Evolutionary conservation across 1,140 invertebrate species (phyloP), one percentile per base, ranked within the genome.

Genomic region (Temnothorax nylanderi): DNA sequence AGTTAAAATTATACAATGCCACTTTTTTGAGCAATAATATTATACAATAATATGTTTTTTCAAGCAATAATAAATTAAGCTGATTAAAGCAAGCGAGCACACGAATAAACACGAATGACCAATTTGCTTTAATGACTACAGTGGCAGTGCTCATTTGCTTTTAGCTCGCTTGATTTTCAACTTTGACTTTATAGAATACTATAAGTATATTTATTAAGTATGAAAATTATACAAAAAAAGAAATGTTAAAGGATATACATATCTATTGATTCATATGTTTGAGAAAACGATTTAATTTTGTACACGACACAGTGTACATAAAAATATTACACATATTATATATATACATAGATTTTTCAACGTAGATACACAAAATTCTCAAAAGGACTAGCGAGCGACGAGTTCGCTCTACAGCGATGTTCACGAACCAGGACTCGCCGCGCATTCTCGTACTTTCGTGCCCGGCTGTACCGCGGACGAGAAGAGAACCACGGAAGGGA

Each of bases 401-500:
- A 21, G 41, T 60, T 76, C 7, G 10, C 11, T 32, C 47, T 51
- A 10, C 62, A 47, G 60, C 56, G n/a, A 51, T 16, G 47, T 54
- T 49, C n/a, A 16, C 47, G 32, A 80, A 51, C 1, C 11, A 37
- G 32, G 65, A 54, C 32, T 21, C 56, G 13, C 16, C 18, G 71
- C 49, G 49, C 49, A 3, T 26, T 37, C 51, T 41, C 32, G 16
- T 69, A 56, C 32, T 90, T 88, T 88, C 51, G 58, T 62, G 37
- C 34, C 26, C 37, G 82, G 78, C 74, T 91, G 87, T 91, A 91
- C 69, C 54, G 65, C 65, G 64, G 21, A 71, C 49, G 78, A 21
- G 77, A 75, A 72, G 81, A 77, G 74, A 87, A 87, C 47, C 60
- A 88, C 87, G 77, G 69, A 87, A 91, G 89, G 71, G 62, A 85